A percentile compares a stretch with the other conserved stretches of the same genome.
phyloP scores from a whole-genome alignment of 2,113 vertebrate genomes.

The Bubo bubo region DNA sequence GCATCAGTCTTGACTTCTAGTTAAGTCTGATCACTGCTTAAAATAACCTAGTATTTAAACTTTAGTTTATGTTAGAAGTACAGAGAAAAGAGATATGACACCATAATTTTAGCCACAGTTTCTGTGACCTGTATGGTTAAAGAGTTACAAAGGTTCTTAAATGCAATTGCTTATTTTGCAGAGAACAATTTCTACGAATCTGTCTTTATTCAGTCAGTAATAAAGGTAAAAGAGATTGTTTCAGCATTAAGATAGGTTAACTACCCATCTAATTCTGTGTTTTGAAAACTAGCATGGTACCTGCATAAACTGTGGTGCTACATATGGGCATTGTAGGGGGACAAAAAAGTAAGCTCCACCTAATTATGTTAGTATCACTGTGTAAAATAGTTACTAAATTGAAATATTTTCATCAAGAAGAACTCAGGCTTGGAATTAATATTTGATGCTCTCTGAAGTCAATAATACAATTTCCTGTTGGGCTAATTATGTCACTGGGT shows the following conservation, averaged over 20 bases:
- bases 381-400: not conserved
- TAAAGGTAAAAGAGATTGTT: not conserved
- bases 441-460: not conserved
- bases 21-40: not conserved
- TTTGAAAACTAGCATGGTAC: not conserved
- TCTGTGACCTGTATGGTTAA: not conserved
- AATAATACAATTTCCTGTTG: not conserved
- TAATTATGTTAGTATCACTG: not conserved
- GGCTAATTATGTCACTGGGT: not conserved
- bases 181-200: not conserved
- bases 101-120: not conserved
- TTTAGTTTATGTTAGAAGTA: not conserved
- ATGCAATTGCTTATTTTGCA: not conserved
- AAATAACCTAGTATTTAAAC: not conserved
- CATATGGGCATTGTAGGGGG: accelerated
- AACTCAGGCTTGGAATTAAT: not conserved
- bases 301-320: not conserved
- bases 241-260: not conserved
- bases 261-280: not conserved
- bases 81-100: not conserved
- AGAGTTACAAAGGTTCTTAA: not conserved
- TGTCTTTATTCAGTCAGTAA: not conserved
- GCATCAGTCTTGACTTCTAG: not conserved
- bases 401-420: not conserved
- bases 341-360: not conserved